Percentiles rank a stretch among this genome's conserved stretches.
phyloP scores from a whole-genome alignment of 2,797 vertebrate genomes.

The Morelia viridis region DNA sequence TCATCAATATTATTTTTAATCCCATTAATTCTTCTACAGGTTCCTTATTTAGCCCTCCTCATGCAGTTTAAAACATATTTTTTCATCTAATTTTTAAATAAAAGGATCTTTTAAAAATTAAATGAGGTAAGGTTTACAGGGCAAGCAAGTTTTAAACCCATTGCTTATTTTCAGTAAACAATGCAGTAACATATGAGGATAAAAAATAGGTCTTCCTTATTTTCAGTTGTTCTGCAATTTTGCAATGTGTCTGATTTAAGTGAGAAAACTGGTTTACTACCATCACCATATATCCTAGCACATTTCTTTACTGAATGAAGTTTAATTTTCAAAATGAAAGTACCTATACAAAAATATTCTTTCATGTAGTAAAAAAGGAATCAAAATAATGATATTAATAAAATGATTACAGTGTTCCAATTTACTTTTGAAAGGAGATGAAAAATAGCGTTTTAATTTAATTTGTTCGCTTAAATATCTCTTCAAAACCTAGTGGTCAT shows the following conservation, averaged over 20 bases:
- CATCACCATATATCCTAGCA: background rate
- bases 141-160: background rate
- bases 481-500: background rate
- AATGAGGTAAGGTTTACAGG: background rate
- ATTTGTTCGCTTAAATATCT: background rate
- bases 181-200: background rate
- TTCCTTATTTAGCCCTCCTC: background rate
- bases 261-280: background rate
- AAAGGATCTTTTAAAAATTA: no score
- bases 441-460: background rate
- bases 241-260: background rate
- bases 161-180: background rate
- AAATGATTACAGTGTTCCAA: background rate
- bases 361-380: background rate
- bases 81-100: no score
- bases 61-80: no score
- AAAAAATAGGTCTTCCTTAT: background rate
- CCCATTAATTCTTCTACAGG: background rate
- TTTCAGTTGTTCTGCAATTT: background rate
- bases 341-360: background rate
- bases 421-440: background rate
- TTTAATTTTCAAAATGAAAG: background rate
- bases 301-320: background rate
- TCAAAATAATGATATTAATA: background rate
- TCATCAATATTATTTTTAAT: background rate